Base-by-base conservation (phyloP, 2,888 invertebrate species). In the Imbricaverruca yamaguchii region DNA sequence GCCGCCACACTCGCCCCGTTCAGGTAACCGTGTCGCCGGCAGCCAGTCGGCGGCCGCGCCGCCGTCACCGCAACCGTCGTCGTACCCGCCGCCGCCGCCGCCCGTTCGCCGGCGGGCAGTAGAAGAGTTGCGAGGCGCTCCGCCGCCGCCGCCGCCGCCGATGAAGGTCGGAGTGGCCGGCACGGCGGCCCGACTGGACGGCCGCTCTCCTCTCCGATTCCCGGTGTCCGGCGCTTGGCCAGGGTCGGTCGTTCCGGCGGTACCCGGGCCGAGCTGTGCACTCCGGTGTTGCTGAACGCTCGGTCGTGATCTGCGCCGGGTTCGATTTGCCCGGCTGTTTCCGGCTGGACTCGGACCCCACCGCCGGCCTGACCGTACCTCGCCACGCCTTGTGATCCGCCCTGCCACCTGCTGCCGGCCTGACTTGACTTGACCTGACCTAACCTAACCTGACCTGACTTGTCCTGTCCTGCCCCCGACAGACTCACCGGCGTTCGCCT, bases 21-120 rank as follows among this genome's bases (percentile, higher is more conserved):
- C 74, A 74, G 74, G 74, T 74, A 74, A 74, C 74, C 53, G 74
- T 74, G 25, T 74, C 53, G 53, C 25, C 53, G 74, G 53, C 74
- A 23, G 15, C 65, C 18, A 15, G 18, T 15, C 61, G 61, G 61
- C 39, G 39, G 39, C 39, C 39, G 1, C 39, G 39, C 39, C 39
- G 4, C 61, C 61, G 15, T 15, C 61, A 18, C 61, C 61, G 6
- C 61, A 0, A 15, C 61, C 61, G 61, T 18, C 18, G 61, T 18
- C 65, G 69, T 13, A 39, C 69, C 69, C 69, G 69, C 39, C 69
- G 69, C 39, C 39, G 57, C 1, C 67, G 25, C 69, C 6, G 11
- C 69, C 23, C 39, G 7, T 39, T 69, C 13, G 65, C 23, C 11
- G 23, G 65, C 61, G 18, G 61, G 13, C 65, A 9, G 23, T 9